Evolutionary conservation across 1,140 invertebrate species (phyloP), one percentile per base, ranked within the genome.

Genomic region (Brachystomella parvula): DNA sequence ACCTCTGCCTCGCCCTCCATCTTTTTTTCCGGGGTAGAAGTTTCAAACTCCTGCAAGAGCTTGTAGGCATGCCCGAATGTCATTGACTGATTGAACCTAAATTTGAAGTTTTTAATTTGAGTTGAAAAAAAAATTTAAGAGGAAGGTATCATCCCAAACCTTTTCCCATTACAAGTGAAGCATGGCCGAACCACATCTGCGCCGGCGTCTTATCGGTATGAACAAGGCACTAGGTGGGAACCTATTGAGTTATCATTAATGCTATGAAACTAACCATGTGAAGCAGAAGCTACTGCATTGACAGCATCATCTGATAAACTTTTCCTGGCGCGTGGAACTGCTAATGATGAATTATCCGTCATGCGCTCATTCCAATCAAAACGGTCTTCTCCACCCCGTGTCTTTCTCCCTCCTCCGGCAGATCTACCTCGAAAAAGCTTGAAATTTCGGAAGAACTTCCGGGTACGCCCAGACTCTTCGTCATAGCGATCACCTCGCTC

Each of bases 381-480:
- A 47, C 71, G 33, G 31, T 71, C 71, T 35, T 72, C 70, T 15
- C 79, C 78, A 26, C 82, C 74, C 17, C 82, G 70, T 2, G 78
- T 75, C 71, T 83, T 84, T 3, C 83, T 81, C 24, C 84, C 79
- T 1, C 85, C 80, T 76, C 84, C 85, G n/a, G n/a, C n/a, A n/a
- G n/a, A n/a, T n/a, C n/a, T n/a, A n/a, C n/a, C n/a, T 76, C 84
- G 83, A 61, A 89, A 83, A 64, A 87, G 78, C 68, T 85, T 85
- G 67, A 85, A 82, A 76, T 83, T 88, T 47, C 83, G 84, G 76
- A 86, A 89, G 74, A 85, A 89, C 58, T 83, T 81, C 71, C 75
- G 82, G 83, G 58, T 82, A 81, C 73, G 83, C 83, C 63, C 81
- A 79, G 69, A 61, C 33, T 86, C 84, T 21, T 85, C 84, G 63